Evolutionary conservation across 2,797 vertebrate species (phyloP).

Genomic region (Euthynnus affinis): DNA sequence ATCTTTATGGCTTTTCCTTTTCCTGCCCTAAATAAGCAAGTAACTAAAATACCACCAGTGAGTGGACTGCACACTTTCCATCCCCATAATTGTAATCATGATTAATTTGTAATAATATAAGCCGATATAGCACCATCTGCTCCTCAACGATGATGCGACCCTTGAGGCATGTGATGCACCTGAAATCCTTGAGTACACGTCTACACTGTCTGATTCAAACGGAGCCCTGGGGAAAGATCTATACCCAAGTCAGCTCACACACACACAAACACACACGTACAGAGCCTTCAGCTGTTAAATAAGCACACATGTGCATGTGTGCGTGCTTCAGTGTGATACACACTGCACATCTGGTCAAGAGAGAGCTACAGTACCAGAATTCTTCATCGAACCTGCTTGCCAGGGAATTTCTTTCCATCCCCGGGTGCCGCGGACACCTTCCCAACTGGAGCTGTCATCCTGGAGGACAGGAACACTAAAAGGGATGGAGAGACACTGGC

Average conservation of each 20-base stretch:
- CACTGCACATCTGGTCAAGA: constrained; percentile 59
- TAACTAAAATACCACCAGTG: neutral
- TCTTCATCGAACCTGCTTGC: constrained; percentile 39
- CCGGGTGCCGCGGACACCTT: constrained; percentile 41
- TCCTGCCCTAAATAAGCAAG: neutral
- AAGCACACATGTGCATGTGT: constrained; percentile 12
- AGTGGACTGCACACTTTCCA: neutral
- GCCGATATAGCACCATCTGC: constrained; percentile 36
- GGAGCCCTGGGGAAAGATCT: constrained; percentile 31
- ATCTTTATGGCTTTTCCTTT: neutral
- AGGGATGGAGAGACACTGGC: constrained; percentile 12
- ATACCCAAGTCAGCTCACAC: neutral
- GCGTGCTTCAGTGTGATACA: constrained; percentile 19
- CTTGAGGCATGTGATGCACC: constrained; percentile 50
- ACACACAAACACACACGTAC: constrained; percentile 3
- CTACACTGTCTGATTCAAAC: constrained; percentile 28
- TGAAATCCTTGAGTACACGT: constrained; percentile 47
- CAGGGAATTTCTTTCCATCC: constrained; percentile 57
- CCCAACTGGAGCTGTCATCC: constrained; percentile 55
- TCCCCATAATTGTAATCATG: neutral
- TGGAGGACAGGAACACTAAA: constrained; percentile 26
- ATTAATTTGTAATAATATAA: constrained; percentile 26
- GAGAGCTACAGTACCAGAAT: constrained; percentile 40
- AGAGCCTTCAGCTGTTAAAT: constrained; percentile 30
- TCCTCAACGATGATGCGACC: constrained; percentile 40